Base-by-base conservation (phyloP, 2,888 invertebrate genomes). In the Disparrhopalites patrizii region DNA sequence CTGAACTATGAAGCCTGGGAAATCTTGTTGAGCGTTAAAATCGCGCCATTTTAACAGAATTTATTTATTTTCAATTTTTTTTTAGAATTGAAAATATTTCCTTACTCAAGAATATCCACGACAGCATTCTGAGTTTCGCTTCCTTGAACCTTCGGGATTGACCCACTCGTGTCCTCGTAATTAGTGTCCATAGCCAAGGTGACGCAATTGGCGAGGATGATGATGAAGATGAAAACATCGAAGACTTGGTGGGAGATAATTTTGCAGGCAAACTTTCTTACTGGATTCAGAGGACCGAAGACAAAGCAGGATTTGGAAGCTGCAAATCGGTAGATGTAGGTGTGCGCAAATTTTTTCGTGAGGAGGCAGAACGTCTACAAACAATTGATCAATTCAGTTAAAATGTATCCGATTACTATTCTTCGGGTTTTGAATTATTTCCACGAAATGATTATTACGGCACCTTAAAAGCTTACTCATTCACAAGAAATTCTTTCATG, bases 291-390 rank as follows among this genome's bases (percentile, higher is more conserved):
- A 70, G 95, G 95, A 66, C 91, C 88, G 83, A 94, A 92, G 81
- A 91, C 85, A 84, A 92, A 95, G 79, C 94, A 86, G 71, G 95
- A 92, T 76, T 87, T 86, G 68, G 93, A 93, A 69, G 95, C 93
- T 65, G 94, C 93, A 82, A 95, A 96, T 73, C 96, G 89, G 82
- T 94, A 93, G 79, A 96, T 93, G 84, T 93, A 93, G 83, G 93
- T 93, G 82, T 93, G 94, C 70, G 91, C 88, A 81, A 94, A 93
- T 77, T 94, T 85, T 81, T 93, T 93, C 69, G 94, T 93, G 73
- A 96, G 93, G 81, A 96, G 93, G 82, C 95, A 94, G 83, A 96
- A 96, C 68, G 95, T 94, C 95, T 96, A 89, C 13, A 85, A 85
- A n/a, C n/a, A n/a, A n/a, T n/a, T n/a, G n/a, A n/a, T n/a, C n/a